Evolutionary conservation across 2,113 vertebrate species (phyloP).

Genomic region (Spheniscus mendiculus): DNA sequence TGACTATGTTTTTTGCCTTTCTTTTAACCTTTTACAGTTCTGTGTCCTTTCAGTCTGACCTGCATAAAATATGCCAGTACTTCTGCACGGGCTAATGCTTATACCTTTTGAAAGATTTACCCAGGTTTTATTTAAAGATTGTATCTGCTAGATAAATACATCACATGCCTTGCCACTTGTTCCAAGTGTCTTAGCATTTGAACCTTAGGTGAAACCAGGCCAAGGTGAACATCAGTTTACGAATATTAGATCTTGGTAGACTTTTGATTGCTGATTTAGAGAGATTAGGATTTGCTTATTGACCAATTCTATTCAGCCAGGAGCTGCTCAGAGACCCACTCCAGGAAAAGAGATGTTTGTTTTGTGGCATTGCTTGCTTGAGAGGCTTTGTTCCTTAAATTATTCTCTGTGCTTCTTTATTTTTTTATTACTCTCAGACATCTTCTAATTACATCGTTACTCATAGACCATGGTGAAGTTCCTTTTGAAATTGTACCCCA

Average conservation of each 20-base stretch:
- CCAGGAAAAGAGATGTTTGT: background rate
- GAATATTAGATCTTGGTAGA: background rate
- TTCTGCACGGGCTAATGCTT: background rate
- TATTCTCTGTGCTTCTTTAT: background rate
- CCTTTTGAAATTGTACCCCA: background rate
- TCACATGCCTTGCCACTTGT: background rate
- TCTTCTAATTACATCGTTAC: background rate
- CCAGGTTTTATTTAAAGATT: background rate
- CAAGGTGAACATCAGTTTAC: background rate
- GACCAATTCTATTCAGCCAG: background rate
- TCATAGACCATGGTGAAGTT: background rate
- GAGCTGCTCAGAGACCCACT: background rate
- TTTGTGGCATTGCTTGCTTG: background rate
- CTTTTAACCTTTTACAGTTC: background rate
- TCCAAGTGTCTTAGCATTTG: background rate
- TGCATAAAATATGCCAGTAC: background rate
- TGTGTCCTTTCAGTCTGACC: background rate
- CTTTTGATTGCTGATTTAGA: background rate
- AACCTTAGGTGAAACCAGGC: background rate
- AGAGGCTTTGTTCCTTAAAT: background rate
- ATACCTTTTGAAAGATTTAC: accelerated
- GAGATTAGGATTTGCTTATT: background rate
- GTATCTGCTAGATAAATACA: background rate
- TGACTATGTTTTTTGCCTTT: background rate
- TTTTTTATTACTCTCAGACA: background rate